Conservation (phyloP, 2,113 vertebrate species). For the Sebastes schlegelii region DNA sequence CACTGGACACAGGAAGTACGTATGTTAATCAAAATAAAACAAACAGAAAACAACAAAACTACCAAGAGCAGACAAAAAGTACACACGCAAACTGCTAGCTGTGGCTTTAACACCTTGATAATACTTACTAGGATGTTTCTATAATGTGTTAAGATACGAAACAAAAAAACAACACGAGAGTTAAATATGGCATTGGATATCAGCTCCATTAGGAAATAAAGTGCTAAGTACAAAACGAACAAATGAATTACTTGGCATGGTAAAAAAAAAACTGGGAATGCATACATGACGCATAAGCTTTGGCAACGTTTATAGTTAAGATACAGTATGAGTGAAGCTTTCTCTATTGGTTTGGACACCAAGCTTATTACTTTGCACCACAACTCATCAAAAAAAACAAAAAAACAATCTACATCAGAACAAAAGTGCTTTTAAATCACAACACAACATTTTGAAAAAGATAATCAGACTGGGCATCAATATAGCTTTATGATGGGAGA, state of each 20-base stretch:
- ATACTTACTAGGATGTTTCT: constrained; percentile 58
- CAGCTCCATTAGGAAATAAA: constrained; percentile 82
- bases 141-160: constrained; percentile 56
- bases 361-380: constrained; percentile 78
- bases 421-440: constrained; percentile 84
- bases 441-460: constrained; percentile 48
- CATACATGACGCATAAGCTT: constrained; percentile 77
- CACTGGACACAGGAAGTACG: constrained; percentile 74
- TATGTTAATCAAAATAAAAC: constrained; percentile 42
- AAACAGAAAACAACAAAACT: constrained; percentile 6
- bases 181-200: constrained; percentile 77
- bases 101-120: constrained; percentile 67
- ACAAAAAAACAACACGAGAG: constrained; percentile 47
- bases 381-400: constrained; percentile 11
- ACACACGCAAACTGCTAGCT: constrained; percentile 36
- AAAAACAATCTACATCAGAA: constrained; percentile 56
- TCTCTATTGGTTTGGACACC: constrained; percentile 65
- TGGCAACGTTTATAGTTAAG: constrained; percentile 64
- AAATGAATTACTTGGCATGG: constrained; percentile 57
- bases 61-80: constrained; percentile 35
- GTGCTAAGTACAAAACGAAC: constrained; percentile 83
- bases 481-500: constrained; percentile 63
- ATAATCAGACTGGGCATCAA: constrained; percentile 41
- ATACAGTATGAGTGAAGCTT: constrained; percentile 75
- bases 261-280: constrained; percentile 64